Evolutionary conservation across 92 coral and sea anemone genomes (phyloP), one percentile per base, ranked within the genome.

Genomic region (Palythoa heliodiscus): DNA sequence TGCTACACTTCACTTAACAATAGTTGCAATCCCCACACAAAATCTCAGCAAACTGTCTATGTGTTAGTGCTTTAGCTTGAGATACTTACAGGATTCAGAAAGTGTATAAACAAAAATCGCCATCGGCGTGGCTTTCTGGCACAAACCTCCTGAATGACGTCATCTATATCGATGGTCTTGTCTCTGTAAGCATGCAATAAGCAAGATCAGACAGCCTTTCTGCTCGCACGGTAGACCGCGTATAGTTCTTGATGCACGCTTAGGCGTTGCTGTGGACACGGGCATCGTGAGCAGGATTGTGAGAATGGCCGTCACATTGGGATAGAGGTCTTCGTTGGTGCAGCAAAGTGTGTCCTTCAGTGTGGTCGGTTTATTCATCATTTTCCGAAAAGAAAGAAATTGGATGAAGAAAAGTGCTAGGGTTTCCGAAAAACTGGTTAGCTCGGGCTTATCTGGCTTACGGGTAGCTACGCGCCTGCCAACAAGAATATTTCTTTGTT

Each of bases 291-390:
- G 53, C 50, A 71, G 54, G 53, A 71, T 71, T 71, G 53, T 71
- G 76, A 71, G 76, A 35, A 71, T 71, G 53, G 76, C 73, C 13
- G 73, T 69, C 40, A 69, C 40, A 35, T 69, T 69, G 40, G 73
- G 73, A 35, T 69, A 69, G 52, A 71, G 54, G 52, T 37, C 76
- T 40, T 71, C 37, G 52, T 68, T 68, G 72, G 72, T 68, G 17
- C 72, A 68, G 39, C 72, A 68, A 23, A 68, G 40, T 37, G 71
- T 77, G 67, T 77, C 83, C 66, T 77, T 20, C 71, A 77, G 29
- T 37, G 83, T 25, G 58, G 83, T 50, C n/a, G 71, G 83, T 77
- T 77, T 77, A 54, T 77, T 29, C 35, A 0, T 29, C 1, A 29
- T 29, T 29, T 29, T 29, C 35, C 35, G 35, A 29, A 29, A 29